phyloP scores from a whole-genome alignment of 1,140 invertebrate genomes.

The Physella acuta region DNA sequence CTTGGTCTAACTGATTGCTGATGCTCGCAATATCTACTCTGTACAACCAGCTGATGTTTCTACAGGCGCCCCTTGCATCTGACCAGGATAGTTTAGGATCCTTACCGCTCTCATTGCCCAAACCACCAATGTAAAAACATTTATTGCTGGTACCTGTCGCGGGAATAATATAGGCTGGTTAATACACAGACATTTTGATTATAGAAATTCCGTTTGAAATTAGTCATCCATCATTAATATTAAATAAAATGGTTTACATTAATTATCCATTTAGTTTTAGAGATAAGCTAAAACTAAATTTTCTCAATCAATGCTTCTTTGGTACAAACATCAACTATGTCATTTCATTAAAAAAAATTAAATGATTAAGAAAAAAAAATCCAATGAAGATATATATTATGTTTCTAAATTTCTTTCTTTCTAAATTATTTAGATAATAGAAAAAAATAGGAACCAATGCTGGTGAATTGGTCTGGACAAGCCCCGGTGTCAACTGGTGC shows the following conservation, averaged over 20 bases:
- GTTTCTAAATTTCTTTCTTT: too few species aligned
- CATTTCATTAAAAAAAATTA: too few species aligned
- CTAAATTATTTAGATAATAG: too few species aligned
- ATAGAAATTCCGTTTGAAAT: neutral
- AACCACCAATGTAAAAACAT: slow-evolving; percentile 18
- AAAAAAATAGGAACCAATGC: too few species aligned
- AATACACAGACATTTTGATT: neutral
- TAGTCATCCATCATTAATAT: neutral
- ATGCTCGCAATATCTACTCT: slow-evolving; percentile 19
- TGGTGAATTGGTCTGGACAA: slow-evolving; percentile 10
- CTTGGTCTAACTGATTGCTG: slow-evolving; percentile 6
- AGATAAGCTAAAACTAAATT: too few species aligned
- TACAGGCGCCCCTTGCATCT: slow-evolving; percentile 16
- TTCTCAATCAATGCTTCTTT: too few species aligned
- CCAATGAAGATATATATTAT: too few species aligned
- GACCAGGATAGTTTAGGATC: slow-evolving; percentile 6
- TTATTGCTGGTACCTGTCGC: slow-evolving; percentile 11
- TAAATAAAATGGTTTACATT: neutral
- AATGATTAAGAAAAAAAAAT: too few species aligned
- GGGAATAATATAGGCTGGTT: neutral
- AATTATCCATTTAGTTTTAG: too few species aligned
- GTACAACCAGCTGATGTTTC: neutral
- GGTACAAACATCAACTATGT: too few species aligned
- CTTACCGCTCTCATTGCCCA: neutral
- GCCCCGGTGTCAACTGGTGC: neutral